Conservation (phyloP, 1,140 invertebrate species). For the Hypothenemus hampei region DNA sequence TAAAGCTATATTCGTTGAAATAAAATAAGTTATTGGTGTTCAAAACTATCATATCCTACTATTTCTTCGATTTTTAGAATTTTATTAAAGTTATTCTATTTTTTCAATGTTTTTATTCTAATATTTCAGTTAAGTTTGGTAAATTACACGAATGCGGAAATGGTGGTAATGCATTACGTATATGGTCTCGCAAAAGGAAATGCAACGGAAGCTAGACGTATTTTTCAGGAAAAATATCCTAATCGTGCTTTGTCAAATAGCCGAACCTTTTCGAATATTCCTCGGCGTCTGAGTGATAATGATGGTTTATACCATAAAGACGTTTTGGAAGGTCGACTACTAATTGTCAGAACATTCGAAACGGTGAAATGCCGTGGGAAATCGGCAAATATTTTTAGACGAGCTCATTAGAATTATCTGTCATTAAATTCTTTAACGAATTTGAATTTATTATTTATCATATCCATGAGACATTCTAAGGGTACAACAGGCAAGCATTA, state of each 20-base stretch:
- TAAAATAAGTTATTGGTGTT: too few relatives aligned
- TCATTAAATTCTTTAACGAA: constrained; percentile 1
- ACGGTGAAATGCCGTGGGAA: constrained; percentile 17
- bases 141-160: neutral
- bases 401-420: constrained; percentile 12
- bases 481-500: neutral
- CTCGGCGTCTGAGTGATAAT: constrained; percentile 4
- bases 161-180: constrained; percentile 8
- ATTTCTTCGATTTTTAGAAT: neutral
- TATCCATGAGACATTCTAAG: constrained; percentile 10
- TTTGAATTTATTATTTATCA: constrained; percentile 12
- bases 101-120: neutral
- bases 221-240: constrained; percentile 17
- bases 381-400: too few relatives aligned
- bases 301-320: neutral
- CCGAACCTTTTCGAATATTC: constrained; percentile 1
- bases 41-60: neutral
- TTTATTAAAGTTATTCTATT: neutral
- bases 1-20: neutral
- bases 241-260: constrained; percentile 11
- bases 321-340: neutral
- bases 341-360: constrained; percentile 6
- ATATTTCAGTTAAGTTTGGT: too few relatives aligned
- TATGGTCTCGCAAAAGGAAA: constrained; percentile 15
- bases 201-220: constrained; percentile 12